phyloP scores from a whole-genome alignment of 2,888 invertebrate genomes.

The Gerris lacustris region DNA sequence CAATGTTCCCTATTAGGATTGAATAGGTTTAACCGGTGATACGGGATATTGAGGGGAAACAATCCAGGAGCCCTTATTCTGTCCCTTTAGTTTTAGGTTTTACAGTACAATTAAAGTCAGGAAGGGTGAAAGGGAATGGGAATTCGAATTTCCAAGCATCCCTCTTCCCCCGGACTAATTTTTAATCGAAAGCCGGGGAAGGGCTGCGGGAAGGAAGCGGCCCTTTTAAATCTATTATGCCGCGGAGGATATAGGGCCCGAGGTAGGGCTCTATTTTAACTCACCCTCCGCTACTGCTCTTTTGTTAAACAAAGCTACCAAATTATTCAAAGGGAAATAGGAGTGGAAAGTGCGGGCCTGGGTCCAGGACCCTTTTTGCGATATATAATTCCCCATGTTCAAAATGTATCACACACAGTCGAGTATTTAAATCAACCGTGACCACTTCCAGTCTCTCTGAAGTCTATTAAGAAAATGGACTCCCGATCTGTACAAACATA shows the following conservation, averaged over 20 bases:
- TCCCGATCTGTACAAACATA: not conserved
- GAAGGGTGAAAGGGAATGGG: not conserved
- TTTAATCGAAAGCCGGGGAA: not conserved
- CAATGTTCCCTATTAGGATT: not conserved
- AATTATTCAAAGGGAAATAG: not conserved
- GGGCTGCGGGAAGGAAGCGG: not conserved
- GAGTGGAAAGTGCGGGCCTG: not conserved
- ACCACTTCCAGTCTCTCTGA: not conserved
- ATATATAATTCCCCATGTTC: not conserved
- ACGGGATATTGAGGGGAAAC: not conserved
- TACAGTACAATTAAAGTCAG: not conserved
- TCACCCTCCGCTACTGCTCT: not conserved
- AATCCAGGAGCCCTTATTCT: not conserved
- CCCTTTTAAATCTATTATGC: slow-evolving; percentile 5
- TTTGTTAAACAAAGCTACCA: not conserved
- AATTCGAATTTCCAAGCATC: not conserved
- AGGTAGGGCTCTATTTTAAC: not conserved
- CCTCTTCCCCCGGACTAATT: not conserved
- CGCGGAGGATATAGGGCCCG: slow-evolving; percentile 1
- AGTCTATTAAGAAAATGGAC: not conserved
- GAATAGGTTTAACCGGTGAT: not conserved
- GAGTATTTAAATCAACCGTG: not conserved
- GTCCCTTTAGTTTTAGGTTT: not conserved
- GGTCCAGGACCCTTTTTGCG: not conserved
- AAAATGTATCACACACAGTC: not conserved